Base-by-base conservation (phyloP, 2,113 vertebrate species). In the Galbula dea region DNA sequence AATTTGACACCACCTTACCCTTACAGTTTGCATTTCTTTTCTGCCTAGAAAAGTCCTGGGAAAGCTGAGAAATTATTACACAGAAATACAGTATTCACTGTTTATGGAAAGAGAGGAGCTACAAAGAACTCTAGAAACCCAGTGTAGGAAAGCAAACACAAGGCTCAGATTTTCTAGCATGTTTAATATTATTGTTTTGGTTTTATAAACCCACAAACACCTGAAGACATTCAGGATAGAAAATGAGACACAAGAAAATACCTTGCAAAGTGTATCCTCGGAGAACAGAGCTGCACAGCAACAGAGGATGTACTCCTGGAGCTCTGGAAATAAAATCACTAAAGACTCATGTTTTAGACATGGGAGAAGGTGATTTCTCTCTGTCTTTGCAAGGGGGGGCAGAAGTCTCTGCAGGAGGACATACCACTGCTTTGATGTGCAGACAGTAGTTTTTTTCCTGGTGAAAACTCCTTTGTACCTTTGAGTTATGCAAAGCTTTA, bases 141-240 rank as follows among this genome's bases (percentile, higher is more conserved):
- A 1, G 7, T 7, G 19, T 57, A 24, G 66, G 58, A 61, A 81
- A 76, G 29, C 22, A 80, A 89, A 79, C 21, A 49, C 23, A 32
- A 73, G 51, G 46, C 75, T 90, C 27, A 67, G 46, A 62, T 77
- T 77, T 37, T 67, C 39, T 43, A 89, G 34, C 23, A 43, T 51
- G 16, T 75, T 92, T 71, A 78, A 32, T 45, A 23, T 76, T 57
- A 36, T 45, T 72, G 26, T 76, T 89, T 90, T 55, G 62, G 58
- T 80, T 89, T 71, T 75, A 63, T 77, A 91, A 93, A 71, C 37
- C 23, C 54, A 39, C 26, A 76, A 87, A 79, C 43, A 92, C 84
- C 71, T 51, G 52, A 71, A 91, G 86, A 85, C 55, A 71, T 89
- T 87, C 73, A 77, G 89, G 93, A 73, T 19, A 55, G 51, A 96